Evolutionary conservation across 1,140 invertebrate genomes (phyloP).

Genomic region (Agrilus planipennis): DNA sequence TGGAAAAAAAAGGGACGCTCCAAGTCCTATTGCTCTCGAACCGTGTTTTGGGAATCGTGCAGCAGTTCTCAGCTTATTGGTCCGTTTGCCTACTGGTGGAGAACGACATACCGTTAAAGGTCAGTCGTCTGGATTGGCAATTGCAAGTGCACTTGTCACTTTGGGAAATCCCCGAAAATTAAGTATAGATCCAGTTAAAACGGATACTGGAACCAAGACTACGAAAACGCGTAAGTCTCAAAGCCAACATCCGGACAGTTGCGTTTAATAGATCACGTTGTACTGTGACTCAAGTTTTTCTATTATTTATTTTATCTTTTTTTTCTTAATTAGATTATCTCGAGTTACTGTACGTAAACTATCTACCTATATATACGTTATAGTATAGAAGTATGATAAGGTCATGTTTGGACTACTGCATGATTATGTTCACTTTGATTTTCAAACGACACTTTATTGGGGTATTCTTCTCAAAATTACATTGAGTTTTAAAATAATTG

Average conservation of each 20-base stretch:
- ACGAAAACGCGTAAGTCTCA: slow-evolving; percentile 49
- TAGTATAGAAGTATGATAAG: neutral
- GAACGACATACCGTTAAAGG: slow-evolving; percentile 69
- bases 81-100: slow-evolving; percentile 72
- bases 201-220: slow-evolving; percentile 49
- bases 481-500: too few relatives aligned
- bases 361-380: neutral
- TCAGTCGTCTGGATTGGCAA: slow-evolving; percentile 69
- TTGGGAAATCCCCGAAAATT: slow-evolving; percentile 65
- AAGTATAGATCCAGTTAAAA: slow-evolving; percentile 52
- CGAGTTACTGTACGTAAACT: neutral
- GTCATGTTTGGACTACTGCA: slow-evolving; percentile 3
- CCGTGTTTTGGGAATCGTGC: slow-evolving; percentile 82
- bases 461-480: too few relatives aligned
- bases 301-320: neutral
- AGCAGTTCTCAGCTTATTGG: slow-evolving; percentile 83
- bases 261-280: slow-evolving; percentile 15
- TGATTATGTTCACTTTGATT: too few relatives aligned
- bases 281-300: neutral
- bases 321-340: neutral
- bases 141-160: slow-evolving; percentile 76
- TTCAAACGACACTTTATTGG: too few relatives aligned
- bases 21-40: slow-evolving; percentile 88
- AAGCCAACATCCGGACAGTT: slow-evolving; percentile 57
- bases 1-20: slow-evolving; percentile 54